Evolutionary conservation across 1,140 invertebrate species (phyloP).

Genomic region (Pseudomyrmex flavicornis): DNA sequence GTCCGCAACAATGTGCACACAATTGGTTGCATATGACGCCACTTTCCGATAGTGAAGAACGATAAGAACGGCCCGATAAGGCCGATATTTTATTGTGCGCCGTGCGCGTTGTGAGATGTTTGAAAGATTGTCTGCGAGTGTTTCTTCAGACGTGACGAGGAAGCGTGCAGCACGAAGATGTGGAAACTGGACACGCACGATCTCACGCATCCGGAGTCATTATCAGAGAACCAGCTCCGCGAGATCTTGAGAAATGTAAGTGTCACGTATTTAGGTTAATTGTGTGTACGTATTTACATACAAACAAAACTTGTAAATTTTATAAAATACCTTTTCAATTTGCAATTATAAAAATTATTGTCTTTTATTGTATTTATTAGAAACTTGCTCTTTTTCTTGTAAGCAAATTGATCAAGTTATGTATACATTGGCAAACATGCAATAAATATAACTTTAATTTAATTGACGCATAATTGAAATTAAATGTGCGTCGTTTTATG

Average conservation of each 20-base stretch:
- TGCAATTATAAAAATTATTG: no score
- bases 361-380: no score
- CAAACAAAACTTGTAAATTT: background rate
- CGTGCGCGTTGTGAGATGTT: constrained; percentile 19
- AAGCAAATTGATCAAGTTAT: no score
- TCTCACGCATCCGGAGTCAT: constrained; percentile 71
- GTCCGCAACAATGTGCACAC: no score
- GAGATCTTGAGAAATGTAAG: constrained; percentile 76
- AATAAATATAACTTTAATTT: no score
- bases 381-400: no score
- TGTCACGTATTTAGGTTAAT: constrained; percentile 40
- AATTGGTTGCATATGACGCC: no score
- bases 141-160: constrained; percentile 14
- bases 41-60: background rate
- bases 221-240: constrained; percentile 73
- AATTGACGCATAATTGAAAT: no score
- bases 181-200: constrained; percentile 45
- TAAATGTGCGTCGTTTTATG: no score
- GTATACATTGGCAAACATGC: no score
- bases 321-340: background rate
- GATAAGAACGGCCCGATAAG: constrained; percentile 62
- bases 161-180: constrained; percentile 56
- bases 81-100: background rate
- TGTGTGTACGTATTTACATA: background rate
- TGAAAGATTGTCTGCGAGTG: background rate